Evolutionary conservation across 2,888 invertebrate genomes (phyloP), one percentile per base, ranked within the genome.

Genomic region (Drosophila prostipennis): DNA sequence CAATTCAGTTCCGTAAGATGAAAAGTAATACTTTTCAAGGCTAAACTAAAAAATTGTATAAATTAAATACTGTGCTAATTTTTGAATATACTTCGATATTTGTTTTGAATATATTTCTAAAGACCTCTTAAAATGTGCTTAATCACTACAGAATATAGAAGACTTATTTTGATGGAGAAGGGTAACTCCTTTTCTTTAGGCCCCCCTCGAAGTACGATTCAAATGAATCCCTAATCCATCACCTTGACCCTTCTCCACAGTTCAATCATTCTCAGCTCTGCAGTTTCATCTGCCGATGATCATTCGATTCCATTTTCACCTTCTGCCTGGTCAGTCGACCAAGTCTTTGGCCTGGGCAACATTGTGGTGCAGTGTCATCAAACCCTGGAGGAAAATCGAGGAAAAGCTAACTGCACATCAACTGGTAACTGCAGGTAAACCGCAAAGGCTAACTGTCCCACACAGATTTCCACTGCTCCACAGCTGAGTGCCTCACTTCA

Each of bases 401-500:
- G 39, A 29, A 59, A 49, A 68, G 65, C 72, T 79, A 82, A 79
- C 85, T 82, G 80, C 86, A 79, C 72, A 82, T 80, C 86, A 85
- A 65, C 86, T 82, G 80, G 80, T 26, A 26, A 26, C 26, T 26
- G 26, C 78, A 52, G 79, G 46, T 42, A 82, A 72, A 79, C 82
- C 82, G 55, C 85, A 78, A 74, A 61, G 70, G 49, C 37, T 58
- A 56, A 23, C 51, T 57, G 59, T 67, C 37, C 49, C 58, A 19
- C 36, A 37, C 68, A 26, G 61, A 39, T 48, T 63, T 48, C 64
- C 54, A 40, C 61, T 19, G 46, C 78, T 75, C 54, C 69, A 75
- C 84, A 77, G 87, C 74, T 80, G 84, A 87, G 79, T 84, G 84
- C 84, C 85, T 88, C 89, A 88, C 89, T 87, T 85, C 89, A 85